Percentiles rank a stretch among this genome's conserved stretches.
Conservation (phyloP, 2,888 invertebrate genomes). For the Ecdyonurus torrentis region DNA sequence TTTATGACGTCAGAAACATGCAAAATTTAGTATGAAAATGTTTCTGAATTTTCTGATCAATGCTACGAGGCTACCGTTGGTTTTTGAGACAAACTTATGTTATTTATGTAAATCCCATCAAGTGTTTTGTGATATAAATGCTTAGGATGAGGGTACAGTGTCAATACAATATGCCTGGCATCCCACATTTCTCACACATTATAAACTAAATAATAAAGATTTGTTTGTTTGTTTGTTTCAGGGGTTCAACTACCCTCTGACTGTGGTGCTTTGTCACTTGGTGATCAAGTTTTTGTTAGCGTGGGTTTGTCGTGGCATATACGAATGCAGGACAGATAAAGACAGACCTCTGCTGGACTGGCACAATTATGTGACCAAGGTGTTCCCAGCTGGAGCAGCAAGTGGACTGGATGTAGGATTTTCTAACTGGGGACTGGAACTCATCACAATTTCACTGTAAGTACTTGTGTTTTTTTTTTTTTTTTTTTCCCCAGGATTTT, state of each 20-base stretch:
- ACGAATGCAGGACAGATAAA: conserved; percentile 37
- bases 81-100: too few species aligned
- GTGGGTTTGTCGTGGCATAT: conserved; percentile 43
- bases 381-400: conserved; percentile 75
- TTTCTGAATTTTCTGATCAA: too few species aligned
- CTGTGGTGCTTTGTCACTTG: conserved; percentile 80
- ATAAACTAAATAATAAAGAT: background rate
- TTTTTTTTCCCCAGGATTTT: too few species aligned
- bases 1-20: too few species aligned
- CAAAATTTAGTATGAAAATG: too few species aligned
- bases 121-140: too few species aligned
- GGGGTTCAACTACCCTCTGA: conserved; percentile 76
- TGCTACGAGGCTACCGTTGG: too few species aligned
- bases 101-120: too few species aligned
- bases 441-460: conserved; percentile 83
- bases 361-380: conserved; percentile 55
- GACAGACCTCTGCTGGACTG: conserved; percentile 53
- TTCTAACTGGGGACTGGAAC: conserved; percentile 94
- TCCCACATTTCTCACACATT: too few species aligned
- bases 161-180: too few species aligned
- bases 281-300: conserved; percentile 75
- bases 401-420: conserved; percentile 95
- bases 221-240: conserved; percentile 22
- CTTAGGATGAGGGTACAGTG: too few species aligned
- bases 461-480: too few species aligned